Base-by-base conservation (phyloP, 2,113 vertebrate genomes). In the Platysternon megacephalum region DNA sequence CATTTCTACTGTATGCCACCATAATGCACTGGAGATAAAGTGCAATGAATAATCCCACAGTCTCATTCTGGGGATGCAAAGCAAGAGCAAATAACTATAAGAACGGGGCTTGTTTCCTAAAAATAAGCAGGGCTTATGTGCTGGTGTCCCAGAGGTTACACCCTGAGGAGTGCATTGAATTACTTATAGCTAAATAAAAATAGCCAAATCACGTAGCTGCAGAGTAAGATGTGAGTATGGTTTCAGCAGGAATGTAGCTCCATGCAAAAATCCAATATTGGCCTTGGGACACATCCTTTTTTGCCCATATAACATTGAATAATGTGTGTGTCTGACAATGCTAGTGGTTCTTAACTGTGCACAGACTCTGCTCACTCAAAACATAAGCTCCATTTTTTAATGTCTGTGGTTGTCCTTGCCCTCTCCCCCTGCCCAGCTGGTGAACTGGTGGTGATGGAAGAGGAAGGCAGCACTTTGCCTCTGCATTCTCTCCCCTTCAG, bases 81-180 rank as follows among this genome's bases (percentile, higher is more conserved):
- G 89, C 91, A 92, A 97, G 84, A 96, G 51, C 0, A 1, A 95
- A 88, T 94, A 87, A 92, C 80, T 85, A 80, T 90, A 95, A 96
- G 85, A 51, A 78, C n/a, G 87, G 56, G 88, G 88, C 83, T 96
- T 82, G 76, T 96, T 96, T 96, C 87, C 89, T 94, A 92, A 96
- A 97, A 97, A 87, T 95, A 96, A 98, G 90, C 87, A 97, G 52
- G 87, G 86, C 29, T 87, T 89, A 55, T 88, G 81, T 55, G 85
- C 52, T 95, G 94, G 88, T 91, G 49, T 84, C 94, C 51, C 86
- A 97, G 95, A 94, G 90, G 88, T 94, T 95, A 80, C 61, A 95
- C 51, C 79, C 93, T 92, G 85, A 88, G 4, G 28, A 94, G 35
- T 92, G 72, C 82, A 85, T 17, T 96, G 88, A 93, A 95, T 97